Evolutionary conservation across 1,140 invertebrate species (phyloP).

Genomic region (Brachionus manjavacas): DNA sequence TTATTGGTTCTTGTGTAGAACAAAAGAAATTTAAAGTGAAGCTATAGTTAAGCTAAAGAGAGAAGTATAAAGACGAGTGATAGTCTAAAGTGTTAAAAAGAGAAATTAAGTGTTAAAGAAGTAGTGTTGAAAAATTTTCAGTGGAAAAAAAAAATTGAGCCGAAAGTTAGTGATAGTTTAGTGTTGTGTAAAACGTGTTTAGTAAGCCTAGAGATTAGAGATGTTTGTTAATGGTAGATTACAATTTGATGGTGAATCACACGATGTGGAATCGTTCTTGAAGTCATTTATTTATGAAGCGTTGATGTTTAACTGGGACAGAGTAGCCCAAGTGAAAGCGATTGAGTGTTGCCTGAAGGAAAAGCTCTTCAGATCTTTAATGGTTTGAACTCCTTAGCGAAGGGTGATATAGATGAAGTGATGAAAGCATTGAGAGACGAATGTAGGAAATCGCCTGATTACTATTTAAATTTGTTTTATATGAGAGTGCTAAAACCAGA

Average conservation of each 20-base stretch:
- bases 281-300: slow-evolving; percentile 5
- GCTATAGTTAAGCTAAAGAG: background rate
- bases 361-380: background rate
- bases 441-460: background rate
- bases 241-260: background rate
- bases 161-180: background rate
- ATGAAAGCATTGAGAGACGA: background rate
- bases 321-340: background rate
- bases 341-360: background rate
- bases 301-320: slow-evolving; percentile 6
- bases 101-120: background rate
- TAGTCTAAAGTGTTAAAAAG: background rate
- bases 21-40: background rate
- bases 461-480: background rate
- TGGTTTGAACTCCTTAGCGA: background rate
- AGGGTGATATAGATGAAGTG: background rate
- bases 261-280: background rate
- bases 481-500: background rate
- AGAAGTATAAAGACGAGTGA: background rate
- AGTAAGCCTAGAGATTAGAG: background rate
- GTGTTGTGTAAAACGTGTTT: background rate
- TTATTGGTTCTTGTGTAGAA: too few relatives aligned
- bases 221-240: slow-evolving; percentile 4
- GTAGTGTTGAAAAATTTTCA: background rate
- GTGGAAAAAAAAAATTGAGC: background rate